Evolutionary conservation across 1,140 invertebrate genomes (phyloP).

Genomic region (Atta texana): DNA sequence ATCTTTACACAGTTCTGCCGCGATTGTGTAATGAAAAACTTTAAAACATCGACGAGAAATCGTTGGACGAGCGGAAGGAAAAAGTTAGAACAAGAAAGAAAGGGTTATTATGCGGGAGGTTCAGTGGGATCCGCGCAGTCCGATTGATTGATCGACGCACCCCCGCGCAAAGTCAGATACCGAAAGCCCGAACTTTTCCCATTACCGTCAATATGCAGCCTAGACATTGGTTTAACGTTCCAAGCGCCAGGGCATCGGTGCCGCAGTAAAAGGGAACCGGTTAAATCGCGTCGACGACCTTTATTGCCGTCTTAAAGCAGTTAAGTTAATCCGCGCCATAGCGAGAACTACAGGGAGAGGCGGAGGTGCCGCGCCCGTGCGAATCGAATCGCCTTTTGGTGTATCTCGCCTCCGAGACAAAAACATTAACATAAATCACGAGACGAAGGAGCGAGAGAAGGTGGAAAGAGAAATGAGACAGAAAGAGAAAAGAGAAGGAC

Average conservation of each 20-base stretch:
- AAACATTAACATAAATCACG: constrained; percentile 87
- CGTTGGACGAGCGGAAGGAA: constrained; percentile 11
- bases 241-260: constrained; percentile 67
- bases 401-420: constrained; percentile 85
- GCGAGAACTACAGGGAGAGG: constrained; percentile 69
- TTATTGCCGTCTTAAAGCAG: constrained; percentile 85
- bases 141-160: constrained; percentile 83
- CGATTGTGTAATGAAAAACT: constrained; percentile 16
- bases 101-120: constrained; percentile 57
- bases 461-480: constrained; percentile 19
- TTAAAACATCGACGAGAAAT: constrained; percentile 42
- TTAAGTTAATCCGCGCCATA: constrained; percentile 84
- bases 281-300: constrained; percentile 84
- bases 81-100: constrained; percentile 55
- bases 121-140: constrained; percentile 59
- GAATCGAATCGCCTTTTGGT: constrained; percentile 84
- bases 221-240: constrained; percentile 73
- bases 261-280: constrained; percentile 81
- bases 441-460: constrained; percentile 63
- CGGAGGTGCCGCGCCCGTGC: constrained; percentile 66
- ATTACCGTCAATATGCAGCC: constrained; percentile 84
- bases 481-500: constrained; percentile 63
- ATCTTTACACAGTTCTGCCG: neutral
- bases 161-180: constrained; percentile 77
- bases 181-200: constrained; percentile 82